These are phyloP conservation scores for Acipenser transmontanus DNA, from an alignment of 2,797 vertebrate genomes.

Conservation along the genomic window DNA sequence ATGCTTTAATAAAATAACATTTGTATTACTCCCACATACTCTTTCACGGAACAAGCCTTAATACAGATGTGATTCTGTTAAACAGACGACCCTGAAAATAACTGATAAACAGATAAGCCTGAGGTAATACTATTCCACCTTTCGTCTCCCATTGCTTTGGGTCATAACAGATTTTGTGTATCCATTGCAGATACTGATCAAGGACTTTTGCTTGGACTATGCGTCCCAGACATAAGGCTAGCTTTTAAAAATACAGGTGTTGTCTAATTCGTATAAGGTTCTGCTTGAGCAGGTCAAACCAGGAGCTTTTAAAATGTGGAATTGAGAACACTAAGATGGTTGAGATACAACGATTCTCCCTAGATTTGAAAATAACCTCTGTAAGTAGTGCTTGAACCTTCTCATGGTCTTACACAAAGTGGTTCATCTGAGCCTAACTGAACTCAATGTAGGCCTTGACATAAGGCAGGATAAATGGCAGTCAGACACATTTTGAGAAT, in stretches of 20 bases:
- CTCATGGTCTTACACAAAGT: no score
- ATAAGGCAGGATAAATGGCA: no score
- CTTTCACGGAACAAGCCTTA: not conserved
- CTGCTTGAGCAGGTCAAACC: no score
- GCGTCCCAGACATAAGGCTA: conserved; percentile 14
- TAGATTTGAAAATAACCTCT: no score
- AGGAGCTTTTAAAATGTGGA: no score
- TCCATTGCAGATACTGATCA: conserved; percentile 7
- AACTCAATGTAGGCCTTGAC: no score
- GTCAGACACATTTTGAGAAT: no score
- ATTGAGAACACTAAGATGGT: no score
- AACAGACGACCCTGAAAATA: not conserved
- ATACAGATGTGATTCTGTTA: conserved; percentile 5
- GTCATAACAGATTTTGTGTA: conserved; percentile 8
- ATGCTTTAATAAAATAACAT: conserved; percentile 15
- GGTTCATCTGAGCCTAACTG: no score
- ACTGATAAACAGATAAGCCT: conserved; percentile 19
- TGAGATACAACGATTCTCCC: no score
- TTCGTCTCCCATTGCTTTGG: conserved; percentile 15
- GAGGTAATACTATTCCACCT: conserved; percentile 12
- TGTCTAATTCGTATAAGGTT: no score
- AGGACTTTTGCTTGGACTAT: conserved; percentile 13
- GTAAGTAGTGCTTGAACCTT: no score
- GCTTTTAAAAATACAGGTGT: not conserved
- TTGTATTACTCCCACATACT: conserved; percentile 14